phyloP scores from a whole-genome alignment of 2,113 vertebrate genomes.

The Azemiops feae region DNA sequence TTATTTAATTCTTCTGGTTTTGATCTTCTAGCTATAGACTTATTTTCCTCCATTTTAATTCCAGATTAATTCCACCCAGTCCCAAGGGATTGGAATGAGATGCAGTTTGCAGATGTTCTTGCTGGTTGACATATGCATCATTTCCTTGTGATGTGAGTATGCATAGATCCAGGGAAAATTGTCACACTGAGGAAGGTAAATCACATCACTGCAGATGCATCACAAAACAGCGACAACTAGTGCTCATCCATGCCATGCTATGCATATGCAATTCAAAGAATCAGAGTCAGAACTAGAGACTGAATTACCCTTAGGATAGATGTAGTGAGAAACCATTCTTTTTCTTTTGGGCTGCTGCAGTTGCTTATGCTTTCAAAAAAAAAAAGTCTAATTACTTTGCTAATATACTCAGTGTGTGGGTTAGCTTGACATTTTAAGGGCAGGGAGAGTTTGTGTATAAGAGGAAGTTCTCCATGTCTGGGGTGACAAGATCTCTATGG shows the following conservation, averaged over 20 bases:
- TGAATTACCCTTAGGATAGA: neutral
- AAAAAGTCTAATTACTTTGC: neutral
- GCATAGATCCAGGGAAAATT: conserved; percentile 15
- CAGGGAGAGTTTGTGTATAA: neutral
- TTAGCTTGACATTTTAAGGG: conserved; percentile 21
- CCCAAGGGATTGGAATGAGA: neutral
- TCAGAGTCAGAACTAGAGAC: neutral
- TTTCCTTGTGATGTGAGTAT: neutral
- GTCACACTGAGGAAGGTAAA: neutral
- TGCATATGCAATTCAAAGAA: neutral
- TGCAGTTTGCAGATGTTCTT: neutral
- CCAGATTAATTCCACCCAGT: neutral
- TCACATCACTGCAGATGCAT: conserved; percentile 1
- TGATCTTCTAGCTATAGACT: neutral
- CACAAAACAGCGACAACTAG: neutral
- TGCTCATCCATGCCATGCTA: neutral
- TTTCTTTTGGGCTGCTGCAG: neutral
- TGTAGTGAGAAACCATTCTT: neutral
- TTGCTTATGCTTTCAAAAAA: conserved; percentile 8
- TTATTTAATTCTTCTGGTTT: neutral
- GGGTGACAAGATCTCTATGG: neutral
- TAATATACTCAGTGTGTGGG: neutral
- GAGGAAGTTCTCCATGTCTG: neutral
- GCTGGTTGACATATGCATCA: neutral
- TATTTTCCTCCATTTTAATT: neutral